Evolutionary conservation across 2,888 invertebrate species (phyloP).

Genomic region (Oxystoma pomonae): DNA sequence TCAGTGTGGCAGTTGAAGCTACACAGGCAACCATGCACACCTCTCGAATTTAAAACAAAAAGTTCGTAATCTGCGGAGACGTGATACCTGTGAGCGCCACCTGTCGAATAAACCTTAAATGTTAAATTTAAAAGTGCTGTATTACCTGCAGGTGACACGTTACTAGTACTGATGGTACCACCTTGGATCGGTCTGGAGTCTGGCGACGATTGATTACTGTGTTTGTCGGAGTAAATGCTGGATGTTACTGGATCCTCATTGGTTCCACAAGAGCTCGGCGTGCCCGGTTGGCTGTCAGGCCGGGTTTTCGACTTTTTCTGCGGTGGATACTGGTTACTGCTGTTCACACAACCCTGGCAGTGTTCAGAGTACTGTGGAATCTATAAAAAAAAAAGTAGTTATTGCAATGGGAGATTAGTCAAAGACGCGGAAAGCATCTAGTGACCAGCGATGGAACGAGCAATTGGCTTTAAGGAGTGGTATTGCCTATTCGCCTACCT

Average conservation of each 20-base stretch:
- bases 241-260: constrained; percentile 68
- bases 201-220: constrained; percentile 49
- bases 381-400: constrained; percentile 12
- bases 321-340: constrained; percentile 45
- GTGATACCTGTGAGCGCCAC: no score
- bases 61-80: no score
- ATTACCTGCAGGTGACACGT: constrained; percentile 59
- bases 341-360: constrained; percentile 55
- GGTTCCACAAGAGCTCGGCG: constrained; percentile 55
- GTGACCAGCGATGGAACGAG: no score
- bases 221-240: constrained; percentile 61
- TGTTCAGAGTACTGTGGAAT: constrained; percentile 43
- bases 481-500: no score
- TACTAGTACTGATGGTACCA: constrained; percentile 79
- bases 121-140: no score
- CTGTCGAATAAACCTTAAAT: no score
- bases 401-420: no score
- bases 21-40: no score
- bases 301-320: constrained; percentile 39
- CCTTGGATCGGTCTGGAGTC: constrained; percentile 77
- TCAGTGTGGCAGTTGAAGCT: no score
- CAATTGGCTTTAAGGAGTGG: no score
- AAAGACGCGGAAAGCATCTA: no score
- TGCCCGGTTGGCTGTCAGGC: constrained; percentile 51
- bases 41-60: no score